A percentile compares a stretch with the other conserved stretches of the same genome.
Conservation (phyloP, 2,113 vertebrate genomes). For the Neotragus pygmaeus region DNA sequence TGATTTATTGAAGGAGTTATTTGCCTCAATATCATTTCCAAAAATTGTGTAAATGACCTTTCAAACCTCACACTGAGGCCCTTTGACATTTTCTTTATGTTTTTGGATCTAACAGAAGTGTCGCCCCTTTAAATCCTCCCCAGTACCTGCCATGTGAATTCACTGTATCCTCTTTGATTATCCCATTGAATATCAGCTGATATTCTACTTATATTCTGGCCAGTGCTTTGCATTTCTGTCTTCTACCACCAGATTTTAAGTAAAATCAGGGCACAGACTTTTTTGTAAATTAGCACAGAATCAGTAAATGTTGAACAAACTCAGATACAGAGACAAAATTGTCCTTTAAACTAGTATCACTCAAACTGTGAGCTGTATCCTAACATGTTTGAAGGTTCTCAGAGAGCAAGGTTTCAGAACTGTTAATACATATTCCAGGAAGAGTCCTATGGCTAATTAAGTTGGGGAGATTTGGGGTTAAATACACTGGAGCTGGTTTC, state of each 20-base stretch:
- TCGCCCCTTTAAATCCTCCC: neutral
- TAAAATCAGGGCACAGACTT: neutral
- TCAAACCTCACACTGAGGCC: rapidly evolving
- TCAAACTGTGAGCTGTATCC: neutral
- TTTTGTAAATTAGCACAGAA: neutral
- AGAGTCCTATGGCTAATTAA: neutral
- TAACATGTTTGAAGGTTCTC: neutral
- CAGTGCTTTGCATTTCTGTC: neutral
- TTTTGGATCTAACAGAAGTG: neutral
- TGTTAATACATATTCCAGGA: neutral
- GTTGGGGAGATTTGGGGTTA: neutral
- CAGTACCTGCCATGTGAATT: neutral
- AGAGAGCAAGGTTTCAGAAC: neutral
- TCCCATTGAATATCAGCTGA: neutral
- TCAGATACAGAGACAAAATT: neutral
- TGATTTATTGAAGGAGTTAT: neutral
- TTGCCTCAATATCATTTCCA: neutral
- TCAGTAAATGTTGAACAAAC: neutral
- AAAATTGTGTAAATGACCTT: neutral
- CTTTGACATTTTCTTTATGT: neutral
- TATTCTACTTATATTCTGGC: neutral
- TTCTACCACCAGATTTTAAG: neutral
- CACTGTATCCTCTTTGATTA: neutral
- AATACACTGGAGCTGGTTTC: neutral
- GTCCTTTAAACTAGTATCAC: neutral